phyloP scores from a whole-genome alignment of 2,113 vertebrate species.

The Hypanus sabinus region DNA sequence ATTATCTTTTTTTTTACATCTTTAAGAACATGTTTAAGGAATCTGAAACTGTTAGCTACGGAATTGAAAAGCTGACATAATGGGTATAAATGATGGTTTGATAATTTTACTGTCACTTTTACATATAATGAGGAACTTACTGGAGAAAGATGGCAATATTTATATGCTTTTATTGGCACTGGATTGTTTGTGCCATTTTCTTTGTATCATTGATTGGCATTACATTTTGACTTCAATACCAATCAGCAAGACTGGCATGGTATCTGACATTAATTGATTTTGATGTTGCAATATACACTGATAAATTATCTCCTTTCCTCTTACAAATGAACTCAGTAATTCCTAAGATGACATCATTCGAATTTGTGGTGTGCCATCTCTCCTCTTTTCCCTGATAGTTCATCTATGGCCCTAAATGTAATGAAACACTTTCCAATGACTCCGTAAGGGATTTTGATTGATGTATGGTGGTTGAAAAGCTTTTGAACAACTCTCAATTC shows the following conservation, averaged over 20 bases:
- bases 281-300: background rate
- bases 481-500: background rate
- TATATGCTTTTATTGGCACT: background rate
- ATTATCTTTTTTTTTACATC: too few species aligned
- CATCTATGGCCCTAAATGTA: background rate
- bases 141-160: background rate
- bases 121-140: too few species aligned
- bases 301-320: background rate
- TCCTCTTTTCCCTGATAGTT: background rate
- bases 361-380: background rate
- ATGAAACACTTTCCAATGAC: background rate
- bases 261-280: background rate
- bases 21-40: too few species aligned
- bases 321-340: background rate
- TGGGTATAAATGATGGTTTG: too few species aligned
- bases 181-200: background rate
- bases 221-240: background rate
- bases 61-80: too few species aligned
- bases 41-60: too few species aligned
- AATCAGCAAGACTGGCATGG: background rate
- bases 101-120: too few species aligned
- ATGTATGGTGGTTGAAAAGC: background rate
- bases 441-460: background rate
- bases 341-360: background rate
- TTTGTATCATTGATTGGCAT: background rate